phyloP scores from a whole-genome alignment of 1,140 invertebrate species.

The Trachymyrmex cornetzi region DNA sequence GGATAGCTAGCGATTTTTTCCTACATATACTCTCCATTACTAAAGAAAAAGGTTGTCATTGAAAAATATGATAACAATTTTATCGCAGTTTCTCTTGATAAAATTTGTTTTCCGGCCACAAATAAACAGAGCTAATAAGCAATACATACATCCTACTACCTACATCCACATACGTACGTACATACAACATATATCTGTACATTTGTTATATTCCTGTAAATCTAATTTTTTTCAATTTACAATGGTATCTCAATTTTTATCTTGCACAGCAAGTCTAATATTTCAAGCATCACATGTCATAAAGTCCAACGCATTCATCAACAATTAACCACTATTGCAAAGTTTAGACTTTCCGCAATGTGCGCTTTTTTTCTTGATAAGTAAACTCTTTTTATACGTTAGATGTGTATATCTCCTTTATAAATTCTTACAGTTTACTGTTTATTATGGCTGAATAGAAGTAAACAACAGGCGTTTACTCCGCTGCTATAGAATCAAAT shows the following conservation, averaged over 20 bases:
- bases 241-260: slow-evolving; percentile 71
- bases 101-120: slow-evolving; percentile 1
- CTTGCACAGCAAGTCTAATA: slow-evolving; percentile 79
- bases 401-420: background rate
- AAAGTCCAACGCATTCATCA: slow-evolving; percentile 67
- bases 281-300: slow-evolving; percentile 65
- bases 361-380: slow-evolving; percentile 46
- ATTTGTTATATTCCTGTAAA: slow-evolving; percentile 40
- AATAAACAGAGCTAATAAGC: slow-evolving; percentile 50
- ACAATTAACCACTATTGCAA: slow-evolving; percentile 76
- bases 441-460: background rate
- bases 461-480: slow-evolving; percentile 1
- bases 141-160: slow-evolving; percentile 55
- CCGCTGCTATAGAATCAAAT: slow-evolving; percentile 13
- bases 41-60: slow-evolving; percentile 73
- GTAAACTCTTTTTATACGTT: slow-evolving; percentile 36
- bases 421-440: slow-evolving; percentile 17
- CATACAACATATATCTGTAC: slow-evolving; percentile 27
- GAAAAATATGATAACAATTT: slow-evolving; percentile 64
- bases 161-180: slow-evolving; percentile 9
- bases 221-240: slow-evolving; percentile 51
- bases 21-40: background rate
- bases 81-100: slow-evolving; percentile 23
- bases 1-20: background rate
- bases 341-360: slow-evolving; percentile 74